Evolutionary conservation across 2,888 invertebrate genomes (phyloP), one percentile per base, ranked within the genome.

Genomic region (Plagodis dolabraria): DNA sequence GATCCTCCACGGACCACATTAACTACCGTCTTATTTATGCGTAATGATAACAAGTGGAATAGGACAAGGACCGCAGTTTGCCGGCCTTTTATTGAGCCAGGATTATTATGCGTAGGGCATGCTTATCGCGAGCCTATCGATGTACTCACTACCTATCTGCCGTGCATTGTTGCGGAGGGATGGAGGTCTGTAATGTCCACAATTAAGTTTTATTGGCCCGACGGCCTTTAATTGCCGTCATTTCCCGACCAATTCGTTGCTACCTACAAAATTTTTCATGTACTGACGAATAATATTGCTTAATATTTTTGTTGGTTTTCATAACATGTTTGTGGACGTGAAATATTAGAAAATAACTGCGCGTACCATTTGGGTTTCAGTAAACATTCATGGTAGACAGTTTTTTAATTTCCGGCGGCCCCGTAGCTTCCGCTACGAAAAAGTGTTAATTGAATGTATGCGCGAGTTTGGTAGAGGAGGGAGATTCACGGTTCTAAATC

Each of bases 391-490:
- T 70, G 74, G 74, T 75, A 82, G 84, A 84, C 85, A 85, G 83
- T 86, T 89, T 89, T 77, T 90, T 89, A 89, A 91, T 92, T 92
- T 90, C 91, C 89, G 89, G 84, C 75, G 75, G 77, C 76, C 81
- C 77, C 80, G 77, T 71, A 76, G 75, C 81, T 80, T 87, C 85
- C 87, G 84, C 79, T 75, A 75, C 80, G 85, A 87, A 89, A 89
- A 89, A 87, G 79, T 87, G 84, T 86, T 89, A 86, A 90, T 89
- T 89, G 86, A 87, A 86, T 86, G 75, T 78, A 79, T 80, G 81
- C 73, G 70, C 76, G 72, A 74, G 72, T 74, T 72, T 65, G 64
- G 45, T 40, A 40, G 40, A 40, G 40, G 10, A 40, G 65, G 70
- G 65, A 51, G 47, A 52, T 49, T 49, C 53, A 53, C 65, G 50